phyloP scores from a whole-genome alignment of 2,797 vertebrate genomes.

The Anas bahamensis region DNA sequence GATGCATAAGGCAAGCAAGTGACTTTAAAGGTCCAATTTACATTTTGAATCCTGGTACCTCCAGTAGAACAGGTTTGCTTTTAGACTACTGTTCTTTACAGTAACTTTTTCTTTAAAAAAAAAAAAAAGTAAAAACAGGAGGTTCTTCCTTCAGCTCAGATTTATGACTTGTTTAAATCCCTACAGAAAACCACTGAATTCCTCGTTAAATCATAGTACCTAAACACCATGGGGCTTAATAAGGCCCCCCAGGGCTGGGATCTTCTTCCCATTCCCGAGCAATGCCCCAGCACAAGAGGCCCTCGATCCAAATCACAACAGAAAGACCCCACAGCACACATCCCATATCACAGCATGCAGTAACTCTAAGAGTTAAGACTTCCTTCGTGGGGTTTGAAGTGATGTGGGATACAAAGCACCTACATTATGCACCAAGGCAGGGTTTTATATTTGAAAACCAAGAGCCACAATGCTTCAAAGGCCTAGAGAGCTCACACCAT shows the following conservation, averaged over 20 bases:
- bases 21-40: background rate
- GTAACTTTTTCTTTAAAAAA: background rate
- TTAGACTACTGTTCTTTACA: background rate
- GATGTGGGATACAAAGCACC: background rate
- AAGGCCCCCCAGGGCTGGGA: background rate
- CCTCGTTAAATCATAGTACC: background rate
- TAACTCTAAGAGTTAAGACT: background rate
- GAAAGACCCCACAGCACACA: background rate
- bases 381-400: background rate
- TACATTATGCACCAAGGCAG: background rate
- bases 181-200: background rate
- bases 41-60: conserved; percentile 3
- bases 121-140: background rate
- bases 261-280: background rate
- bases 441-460: background rate
- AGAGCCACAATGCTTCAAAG: background rate
- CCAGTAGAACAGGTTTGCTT: conserved; percentile 45
- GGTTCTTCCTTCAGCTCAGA: background rate
- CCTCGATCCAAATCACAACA: background rate
- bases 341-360: background rate
- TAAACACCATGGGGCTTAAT: background rate
- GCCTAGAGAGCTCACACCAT: background rate
- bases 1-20: background rate
- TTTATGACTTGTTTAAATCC: background rate
- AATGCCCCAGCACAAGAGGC: background rate